A percentile compares a stretch with the other conserved stretches of the same genome.
phyloP scores from a whole-genome alignment of 1,140 invertebrate species.

The Stenopsyche tienmushanensis region DNA sequence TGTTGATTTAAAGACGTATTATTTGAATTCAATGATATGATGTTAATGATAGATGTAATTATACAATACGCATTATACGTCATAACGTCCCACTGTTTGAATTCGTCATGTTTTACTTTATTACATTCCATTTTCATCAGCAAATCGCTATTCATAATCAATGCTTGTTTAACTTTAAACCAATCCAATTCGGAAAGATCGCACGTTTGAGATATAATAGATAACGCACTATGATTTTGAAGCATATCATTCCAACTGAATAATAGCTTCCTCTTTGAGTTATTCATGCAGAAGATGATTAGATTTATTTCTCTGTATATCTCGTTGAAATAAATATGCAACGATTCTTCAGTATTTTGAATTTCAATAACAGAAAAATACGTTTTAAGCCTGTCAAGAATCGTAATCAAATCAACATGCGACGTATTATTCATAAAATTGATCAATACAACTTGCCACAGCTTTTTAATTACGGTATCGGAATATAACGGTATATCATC shows the following conservation, averaged over 20 bases:
- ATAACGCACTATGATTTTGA: constrained; percentile 50
- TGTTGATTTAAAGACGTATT: constrained; percentile 45
- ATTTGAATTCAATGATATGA: constrained; percentile 45
- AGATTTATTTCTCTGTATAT: constrained; percentile 53
- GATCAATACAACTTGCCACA: constrained; percentile 53
- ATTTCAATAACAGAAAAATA: constrained; percentile 53
- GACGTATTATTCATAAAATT: constrained; percentile 50
- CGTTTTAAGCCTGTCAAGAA: constrained; percentile 50
- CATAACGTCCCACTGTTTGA: constrained; percentile 50
- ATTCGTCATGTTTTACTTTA: constrained; percentile 41
- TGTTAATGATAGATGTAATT: constrained; percentile 52
- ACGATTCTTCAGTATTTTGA: constrained; percentile 48
- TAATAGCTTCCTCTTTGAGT: constrained; percentile 52
- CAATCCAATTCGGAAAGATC: constrained; percentile 52
- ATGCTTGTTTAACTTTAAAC: constrained; percentile 52
- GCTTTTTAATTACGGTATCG: constrained; percentile 53
- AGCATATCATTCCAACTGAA: constrained; percentile 51
- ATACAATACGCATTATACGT: constrained; percentile 54
- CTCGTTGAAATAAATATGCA: constrained; percentile 54
- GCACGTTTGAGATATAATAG: constrained; percentile 55
- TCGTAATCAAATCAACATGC: constrained; percentile 49
- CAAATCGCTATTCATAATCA: constrained; percentile 52
- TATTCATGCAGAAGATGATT: constrained; percentile 54
- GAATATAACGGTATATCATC: constrained; percentile 53
- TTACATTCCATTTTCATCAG: constrained; percentile 47